Evolutionary conservation across 2,797 vertebrate genomes (phyloP).

Genomic region (Danio kyathit): DNA sequence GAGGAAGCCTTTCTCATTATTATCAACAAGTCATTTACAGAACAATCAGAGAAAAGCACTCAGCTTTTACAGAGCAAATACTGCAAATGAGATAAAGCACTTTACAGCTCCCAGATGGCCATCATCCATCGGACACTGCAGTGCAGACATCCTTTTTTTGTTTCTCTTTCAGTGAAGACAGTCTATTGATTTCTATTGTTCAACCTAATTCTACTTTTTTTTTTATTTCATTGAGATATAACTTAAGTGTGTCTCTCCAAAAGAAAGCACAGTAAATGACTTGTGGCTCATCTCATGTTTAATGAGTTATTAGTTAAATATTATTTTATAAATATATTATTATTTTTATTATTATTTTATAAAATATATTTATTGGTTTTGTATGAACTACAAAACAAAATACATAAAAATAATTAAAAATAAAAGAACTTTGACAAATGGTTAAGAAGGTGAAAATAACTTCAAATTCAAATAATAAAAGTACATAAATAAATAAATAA

Average conservation of each 20-base stretch:
- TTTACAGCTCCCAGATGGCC: constrained; percentile 13
- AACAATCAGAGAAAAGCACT: neutral
- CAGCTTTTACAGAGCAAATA: neutral
- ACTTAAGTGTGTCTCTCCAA: neutral
- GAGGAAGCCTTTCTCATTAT: neutral
- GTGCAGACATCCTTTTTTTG: neutral
- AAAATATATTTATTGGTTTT: too few relatives aligned
- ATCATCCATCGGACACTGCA: neutral
- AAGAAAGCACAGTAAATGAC: neutral
- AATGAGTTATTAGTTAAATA: too few relatives aligned
- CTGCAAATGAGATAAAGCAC: constrained; percentile 22
- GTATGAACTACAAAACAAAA: too few relatives aligned
- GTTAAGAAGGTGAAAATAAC: too few relatives aligned
- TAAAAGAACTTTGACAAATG: too few relatives aligned
- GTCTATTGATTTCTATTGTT: neutral
- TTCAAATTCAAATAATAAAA: too few relatives aligned
- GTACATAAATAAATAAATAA: too few relatives aligned
- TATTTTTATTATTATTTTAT: too few relatives aligned
- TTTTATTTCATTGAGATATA: neutral
- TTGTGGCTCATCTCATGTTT: neutral
- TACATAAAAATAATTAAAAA: too few relatives aligned
- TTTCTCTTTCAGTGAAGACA: neutral
- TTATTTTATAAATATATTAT: too few relatives aligned
- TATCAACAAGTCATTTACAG: constrained; percentile 1
- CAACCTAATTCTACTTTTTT: neutral